Conservation (phyloP, 2,797 vertebrate species). For the Steatocranus sp. region DNA sequence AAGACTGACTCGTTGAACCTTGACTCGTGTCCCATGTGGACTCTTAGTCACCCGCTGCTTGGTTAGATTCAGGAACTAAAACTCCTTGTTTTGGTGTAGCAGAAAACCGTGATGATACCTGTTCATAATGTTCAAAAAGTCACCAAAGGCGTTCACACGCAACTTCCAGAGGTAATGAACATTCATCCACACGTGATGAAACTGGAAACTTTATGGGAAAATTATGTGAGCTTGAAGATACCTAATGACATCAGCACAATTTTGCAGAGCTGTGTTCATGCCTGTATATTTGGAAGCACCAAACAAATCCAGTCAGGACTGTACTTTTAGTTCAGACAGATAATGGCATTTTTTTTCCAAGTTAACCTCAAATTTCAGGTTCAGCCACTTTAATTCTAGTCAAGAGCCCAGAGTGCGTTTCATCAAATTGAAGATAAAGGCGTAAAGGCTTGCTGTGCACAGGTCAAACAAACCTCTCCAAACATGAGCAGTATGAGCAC, state of each 20-base stretch:
- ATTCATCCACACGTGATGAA: neutral
- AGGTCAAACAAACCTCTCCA: neutral
- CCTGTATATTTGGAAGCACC: neutral
- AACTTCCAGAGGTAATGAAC: neutral
- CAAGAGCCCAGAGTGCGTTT: neutral
- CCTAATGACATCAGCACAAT: neutral
- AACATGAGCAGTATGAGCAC: neutral
- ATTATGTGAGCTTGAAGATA: neutral
- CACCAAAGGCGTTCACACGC: fast-evolving
- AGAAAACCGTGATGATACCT: fast-evolving
- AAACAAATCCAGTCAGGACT: too few species aligned
- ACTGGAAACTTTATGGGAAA: neutral
- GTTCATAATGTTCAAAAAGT: fast-evolving
- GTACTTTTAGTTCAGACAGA: neutral
- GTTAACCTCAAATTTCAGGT: neutral
- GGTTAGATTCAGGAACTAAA: neutral
- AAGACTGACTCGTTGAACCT: neutral
- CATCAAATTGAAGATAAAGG: neutral
- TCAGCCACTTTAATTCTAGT: neutral
- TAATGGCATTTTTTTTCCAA: neutral
- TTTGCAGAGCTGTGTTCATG: neutral
- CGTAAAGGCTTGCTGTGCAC: neutral
- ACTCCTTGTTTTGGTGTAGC: neutral
- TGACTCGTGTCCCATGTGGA: neutral
- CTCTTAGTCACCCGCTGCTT: neutral